Percentiles rank a stretch among this genome's conserved stretches.
Conservation (phyloP, 53 echinoderm and acorn worm species). For the Apostichopus leukothele region DNA sequence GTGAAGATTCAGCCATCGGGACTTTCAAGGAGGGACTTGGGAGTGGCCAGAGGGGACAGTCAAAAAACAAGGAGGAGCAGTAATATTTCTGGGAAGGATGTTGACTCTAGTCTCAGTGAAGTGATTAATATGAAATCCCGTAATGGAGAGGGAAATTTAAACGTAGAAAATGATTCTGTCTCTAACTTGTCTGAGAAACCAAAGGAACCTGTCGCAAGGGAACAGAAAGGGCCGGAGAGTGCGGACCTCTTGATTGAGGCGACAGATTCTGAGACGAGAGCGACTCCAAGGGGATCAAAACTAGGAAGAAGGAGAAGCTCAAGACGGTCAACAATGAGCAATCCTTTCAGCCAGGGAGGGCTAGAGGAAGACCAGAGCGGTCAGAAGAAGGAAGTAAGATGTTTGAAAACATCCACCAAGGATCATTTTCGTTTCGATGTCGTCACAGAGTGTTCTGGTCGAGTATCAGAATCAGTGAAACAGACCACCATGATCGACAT, state of each 20-base stretch:
- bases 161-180: neutral
- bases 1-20: neutral
- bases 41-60: neutral
- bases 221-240: no score
- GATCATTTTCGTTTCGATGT: neutral
- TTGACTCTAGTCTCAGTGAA: neutral
- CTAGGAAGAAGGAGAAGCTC: slow-evolving; percentile 23
- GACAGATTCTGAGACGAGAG: neutral
- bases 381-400: neutral
- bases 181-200: neutral
- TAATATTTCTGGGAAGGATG: neutral
- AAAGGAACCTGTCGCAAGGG: neutral
- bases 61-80: neutral
- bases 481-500: neutral
- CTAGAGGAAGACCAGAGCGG: neutral
- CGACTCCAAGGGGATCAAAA: neutral
- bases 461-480: neutral
- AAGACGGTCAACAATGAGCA: neutral
- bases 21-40: neutral
- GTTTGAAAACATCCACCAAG: neutral
- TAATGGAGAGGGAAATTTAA: no score
- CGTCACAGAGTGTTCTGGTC: neutral
- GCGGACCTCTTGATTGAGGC: no score
- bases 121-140: no score
- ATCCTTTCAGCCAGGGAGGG: neutral